phyloP scores from a whole-genome alignment of 2,888 invertebrate species.

The Melikaiella ostensackeni region DNA sequence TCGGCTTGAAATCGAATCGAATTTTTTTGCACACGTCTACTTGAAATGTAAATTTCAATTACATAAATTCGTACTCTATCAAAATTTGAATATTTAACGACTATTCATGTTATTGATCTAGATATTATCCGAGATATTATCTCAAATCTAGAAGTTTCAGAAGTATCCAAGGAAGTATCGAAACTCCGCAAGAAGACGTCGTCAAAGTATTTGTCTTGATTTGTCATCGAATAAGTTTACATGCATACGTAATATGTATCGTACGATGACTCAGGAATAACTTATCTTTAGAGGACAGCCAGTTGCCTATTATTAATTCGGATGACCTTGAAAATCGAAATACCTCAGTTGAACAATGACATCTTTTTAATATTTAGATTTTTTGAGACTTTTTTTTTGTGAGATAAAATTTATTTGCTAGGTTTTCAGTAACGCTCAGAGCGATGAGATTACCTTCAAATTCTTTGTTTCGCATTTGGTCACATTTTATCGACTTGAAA shows the following conservation, averaged over 20 bases:
- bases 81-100: too few relatives aligned
- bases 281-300: constrained; percentile 24
- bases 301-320: constrained; percentile 30
- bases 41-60: too few relatives aligned
- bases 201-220: not conserved
- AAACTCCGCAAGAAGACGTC: not conserved
- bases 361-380: constrained; percentile 8
- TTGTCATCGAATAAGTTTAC: constrained; percentile 2
- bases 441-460: too few relatives aligned
- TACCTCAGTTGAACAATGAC: constrained; percentile 4
- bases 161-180: not conserved
- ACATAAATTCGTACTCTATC: too few relatives aligned
- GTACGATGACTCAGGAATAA: constrained; percentile 27
- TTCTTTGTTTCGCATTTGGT: not conserved
- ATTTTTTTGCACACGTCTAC: too few relatives aligned
- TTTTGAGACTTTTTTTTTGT: not conserved
- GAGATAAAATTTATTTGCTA: too few relatives aligned
- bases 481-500: not conserved
- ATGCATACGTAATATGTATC: not conserved
- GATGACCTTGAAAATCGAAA: constrained; percentile 15
- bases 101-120: too few relatives aligned
- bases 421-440: too few relatives aligned
- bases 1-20: too few relatives aligned
- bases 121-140: too few relatives aligned
- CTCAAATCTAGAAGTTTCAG: not conserved